Base-by-base conservation (phyloP, 1,140 invertebrate species). In the Cydia splendana region DNA sequence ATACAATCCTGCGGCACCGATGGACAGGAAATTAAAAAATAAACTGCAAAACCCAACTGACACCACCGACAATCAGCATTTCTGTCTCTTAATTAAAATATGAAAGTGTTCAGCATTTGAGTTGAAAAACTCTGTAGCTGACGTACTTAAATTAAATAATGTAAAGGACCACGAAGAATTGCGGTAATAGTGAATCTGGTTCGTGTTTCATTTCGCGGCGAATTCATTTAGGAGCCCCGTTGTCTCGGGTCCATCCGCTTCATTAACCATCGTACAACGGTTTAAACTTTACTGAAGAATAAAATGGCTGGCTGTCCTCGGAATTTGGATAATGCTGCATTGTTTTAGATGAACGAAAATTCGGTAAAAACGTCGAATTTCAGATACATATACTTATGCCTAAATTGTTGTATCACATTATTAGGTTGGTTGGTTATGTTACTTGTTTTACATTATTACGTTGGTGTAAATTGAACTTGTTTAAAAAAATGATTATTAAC, bases 181-280 rank as follows among this genome's bases (percentile, higher is more conserved):
- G 75, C 76, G 76, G 80, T 78, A 80, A 75, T 57, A 77, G 75
- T 76, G 75, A 79, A 85, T 78, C 74, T 83, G 75, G 84, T 81
- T 82, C 84, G 77, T 79, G 81, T 82, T 82, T 84, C 81, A 81
- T 77, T 84, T 80, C 84, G 78, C 67, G 77, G 80, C 80, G 77
- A 84, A 85, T 85, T 80, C 80, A 81, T 84, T 83, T 81, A 53
- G 51, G 45, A 75, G 74, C 78, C 78, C 81, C 74, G 79, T 77
- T 74, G 78, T 82, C 75, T 45, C 77, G 74, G 62, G 79, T 78
- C 78, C 82, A 81, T 81, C 79, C 79, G 81, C 81, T 78, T 80
- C 77, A 82, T 84, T 79, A 84, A 77, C 65, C 67, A 74, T 80
- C 71, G 75, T 76, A 77, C 69, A 76, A 75, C 80, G 79, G 38